Percentiles rank a stretch among this genome's conserved stretches.
phyloP scores from a whole-genome alignment of 2,888 invertebrate genomes.

The Cataglyphis albicans region DNA sequence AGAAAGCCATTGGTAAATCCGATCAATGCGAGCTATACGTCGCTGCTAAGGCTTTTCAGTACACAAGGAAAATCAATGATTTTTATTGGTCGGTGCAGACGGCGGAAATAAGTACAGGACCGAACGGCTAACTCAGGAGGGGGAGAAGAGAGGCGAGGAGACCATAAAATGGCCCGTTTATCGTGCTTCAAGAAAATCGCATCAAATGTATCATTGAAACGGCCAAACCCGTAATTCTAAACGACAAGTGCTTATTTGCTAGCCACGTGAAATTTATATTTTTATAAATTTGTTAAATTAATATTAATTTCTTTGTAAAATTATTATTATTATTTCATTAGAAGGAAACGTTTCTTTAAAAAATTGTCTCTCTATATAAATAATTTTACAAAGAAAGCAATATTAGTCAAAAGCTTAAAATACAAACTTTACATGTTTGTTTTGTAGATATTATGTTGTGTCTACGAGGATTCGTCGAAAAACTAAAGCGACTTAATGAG shows the following conservation, averaged over 20 bases:
- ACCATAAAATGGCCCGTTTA: slow-evolving; percentile 37
- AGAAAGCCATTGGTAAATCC: slow-evolving; percentile 69
- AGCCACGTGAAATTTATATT: background rate
- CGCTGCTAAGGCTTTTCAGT: slow-evolving; percentile 28
- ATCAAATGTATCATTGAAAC: background rate
- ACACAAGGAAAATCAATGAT: slow-evolving; percentile 46
- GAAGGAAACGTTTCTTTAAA: background rate
- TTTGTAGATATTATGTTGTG: background rate
- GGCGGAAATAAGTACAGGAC: slow-evolving; percentile 34
- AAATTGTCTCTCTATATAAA: background rate
- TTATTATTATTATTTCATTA: background rate
- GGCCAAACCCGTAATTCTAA: background rate
- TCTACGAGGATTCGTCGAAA: slow-evolving; percentile 11
- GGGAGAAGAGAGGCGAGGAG: background rate
- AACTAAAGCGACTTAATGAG: slow-evolving; percentile 19
- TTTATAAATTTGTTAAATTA: background rate
- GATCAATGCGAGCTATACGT: slow-evolving; percentile 57
- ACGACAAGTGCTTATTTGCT: background rate
- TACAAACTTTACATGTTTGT: background rate
- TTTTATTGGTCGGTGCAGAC: slow-evolving; percentile 40
- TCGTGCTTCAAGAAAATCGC: slow-evolving; percentile 17
- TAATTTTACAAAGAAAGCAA: background rate
- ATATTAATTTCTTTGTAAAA: background rate
- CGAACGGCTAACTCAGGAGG: slow-evolving; percentile 11
- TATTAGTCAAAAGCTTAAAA: background rate